Evolutionary conservation across 2,113 vertebrate species (phyloP).

Genomic region (Coracopsis vasa): DNA sequence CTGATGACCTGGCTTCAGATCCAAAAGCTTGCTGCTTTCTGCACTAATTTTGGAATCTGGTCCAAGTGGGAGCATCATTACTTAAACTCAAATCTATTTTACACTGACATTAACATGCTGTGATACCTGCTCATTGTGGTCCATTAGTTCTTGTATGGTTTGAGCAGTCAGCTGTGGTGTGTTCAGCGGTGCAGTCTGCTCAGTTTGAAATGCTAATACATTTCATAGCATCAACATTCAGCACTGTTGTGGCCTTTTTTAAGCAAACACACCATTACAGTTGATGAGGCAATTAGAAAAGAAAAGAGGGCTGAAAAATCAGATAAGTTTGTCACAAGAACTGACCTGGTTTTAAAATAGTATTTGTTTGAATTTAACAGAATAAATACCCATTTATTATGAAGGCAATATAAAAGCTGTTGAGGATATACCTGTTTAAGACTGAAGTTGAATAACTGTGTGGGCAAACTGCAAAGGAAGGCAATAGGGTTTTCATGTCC

Average conservation of each 20-base stretch:
- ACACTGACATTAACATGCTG: conserved; percentile 22
- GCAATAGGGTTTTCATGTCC: not conserved
- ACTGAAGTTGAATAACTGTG: not conserved
- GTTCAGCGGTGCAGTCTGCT: not conserved
- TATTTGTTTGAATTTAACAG: not conserved
- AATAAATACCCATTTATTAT: not conserved
- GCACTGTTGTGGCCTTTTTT: not conserved
- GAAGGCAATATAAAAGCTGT: not conserved
- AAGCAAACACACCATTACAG: not conserved
- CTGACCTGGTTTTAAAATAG: not conserved
- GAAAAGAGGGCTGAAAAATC: not conserved
- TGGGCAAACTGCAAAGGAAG: not conserved
- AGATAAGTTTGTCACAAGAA: not conserved
- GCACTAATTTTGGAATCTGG: conserved; percentile 40
- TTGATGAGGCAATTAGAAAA: not conserved
- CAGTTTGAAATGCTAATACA: not conserved
- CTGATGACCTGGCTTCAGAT: conserved; percentile 40
- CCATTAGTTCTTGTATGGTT: not conserved
- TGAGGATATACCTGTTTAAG: not conserved
- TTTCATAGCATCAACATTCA: not conserved
- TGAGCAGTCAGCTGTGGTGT: not conserved
- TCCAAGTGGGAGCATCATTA: conserved; percentile 40
- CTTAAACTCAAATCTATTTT: conserved; percentile 54
- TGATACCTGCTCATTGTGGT: conserved; percentile 29
- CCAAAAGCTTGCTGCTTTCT: conserved; percentile 38